phyloP scores from a whole-genome alignment of 2,888 invertebrate genomes.

The Odontomyia ornata region DNA sequence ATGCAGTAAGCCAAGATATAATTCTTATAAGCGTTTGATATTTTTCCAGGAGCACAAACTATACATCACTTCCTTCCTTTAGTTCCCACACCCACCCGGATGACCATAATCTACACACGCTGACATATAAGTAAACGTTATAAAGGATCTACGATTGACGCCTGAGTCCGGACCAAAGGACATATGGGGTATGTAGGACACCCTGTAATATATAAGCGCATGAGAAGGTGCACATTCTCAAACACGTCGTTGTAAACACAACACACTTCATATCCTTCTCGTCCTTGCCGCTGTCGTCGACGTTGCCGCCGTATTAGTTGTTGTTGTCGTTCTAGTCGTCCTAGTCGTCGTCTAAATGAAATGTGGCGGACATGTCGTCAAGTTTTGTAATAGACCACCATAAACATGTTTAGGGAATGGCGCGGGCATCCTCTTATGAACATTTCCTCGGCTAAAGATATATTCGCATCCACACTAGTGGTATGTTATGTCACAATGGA shows the following conservation, averaged over 20 bases:
- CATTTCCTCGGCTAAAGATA: constrained; percentile 36
- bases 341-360: constrained; percentile 50
- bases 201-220: constrained; percentile 41
- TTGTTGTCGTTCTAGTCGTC: constrained; percentile 1
- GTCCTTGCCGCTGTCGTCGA: neutral
- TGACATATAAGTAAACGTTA: constrained; percentile 27
- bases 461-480: constrained; percentile 33
- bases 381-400: constrained; percentile 50
- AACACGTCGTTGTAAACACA: neutral
- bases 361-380: constrained; percentile 51
- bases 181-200: constrained; percentile 42
- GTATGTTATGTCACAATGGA: constrained; percentile 33
- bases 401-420: constrained; percentile 43
- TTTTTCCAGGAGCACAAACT: neutral
- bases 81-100: neutral
- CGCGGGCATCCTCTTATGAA: constrained; percentile 31
- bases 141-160: constrained; percentile 40
- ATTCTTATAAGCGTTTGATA: too few species aligned
- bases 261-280: constrained; percentile 47
- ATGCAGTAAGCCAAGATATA: too few species aligned
- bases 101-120: constrained; percentile 28
- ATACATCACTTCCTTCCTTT: neutral
- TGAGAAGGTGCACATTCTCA: constrained; percentile 20
- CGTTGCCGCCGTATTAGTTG: neutral
- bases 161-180: constrained; percentile 23